phyloP scores from a whole-genome alignment of 1,140 invertebrate genomes.

The Pogonomyrmex californicus region DNA sequence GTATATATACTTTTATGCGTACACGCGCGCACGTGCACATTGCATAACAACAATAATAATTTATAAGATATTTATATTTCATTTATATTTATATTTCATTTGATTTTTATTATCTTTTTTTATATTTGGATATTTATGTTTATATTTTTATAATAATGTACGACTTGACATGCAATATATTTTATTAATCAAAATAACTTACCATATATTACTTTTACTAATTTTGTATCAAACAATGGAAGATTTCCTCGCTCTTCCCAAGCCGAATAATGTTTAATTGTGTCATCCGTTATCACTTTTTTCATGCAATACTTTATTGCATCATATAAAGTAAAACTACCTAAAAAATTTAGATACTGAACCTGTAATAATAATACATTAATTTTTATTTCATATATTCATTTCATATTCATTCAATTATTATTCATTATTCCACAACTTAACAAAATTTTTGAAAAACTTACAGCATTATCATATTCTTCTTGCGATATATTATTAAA shows the following conservation, averaged over 20 bases:
- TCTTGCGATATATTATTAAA: constrained; percentile 1
- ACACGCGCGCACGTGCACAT: too few species aligned
- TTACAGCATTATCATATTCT: constrained; percentile 20
- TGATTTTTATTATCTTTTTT: too few species aligned
- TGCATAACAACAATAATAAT: too few species aligned
- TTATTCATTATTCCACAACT: background rate
- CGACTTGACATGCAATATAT: too few species aligned
- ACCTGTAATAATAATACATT: background rate
- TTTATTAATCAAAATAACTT: too few species aligned
- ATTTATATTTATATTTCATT: too few species aligned
- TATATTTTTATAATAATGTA: too few species aligned
- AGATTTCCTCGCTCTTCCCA: background rate
- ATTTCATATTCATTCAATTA: constrained; percentile 7
- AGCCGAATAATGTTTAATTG: background rate
- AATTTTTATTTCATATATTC: background rate
- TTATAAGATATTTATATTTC: too few species aligned
- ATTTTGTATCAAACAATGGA: background rate
- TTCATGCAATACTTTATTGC: background rate
- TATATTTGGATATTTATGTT: too few species aligned
- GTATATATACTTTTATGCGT: too few species aligned
- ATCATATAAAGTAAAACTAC: background rate
- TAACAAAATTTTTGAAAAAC: constrained; percentile 1
- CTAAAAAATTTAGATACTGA: constrained; percentile 4
- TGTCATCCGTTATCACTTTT: background rate
- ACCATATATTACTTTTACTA: constrained; percentile 5